Percentiles rank a stretch among this genome's conserved stretches.
Evolutionary conservation across 2,888 invertebrate species (phyloP).

Genomic region (Nebria brevicollis): DNA sequence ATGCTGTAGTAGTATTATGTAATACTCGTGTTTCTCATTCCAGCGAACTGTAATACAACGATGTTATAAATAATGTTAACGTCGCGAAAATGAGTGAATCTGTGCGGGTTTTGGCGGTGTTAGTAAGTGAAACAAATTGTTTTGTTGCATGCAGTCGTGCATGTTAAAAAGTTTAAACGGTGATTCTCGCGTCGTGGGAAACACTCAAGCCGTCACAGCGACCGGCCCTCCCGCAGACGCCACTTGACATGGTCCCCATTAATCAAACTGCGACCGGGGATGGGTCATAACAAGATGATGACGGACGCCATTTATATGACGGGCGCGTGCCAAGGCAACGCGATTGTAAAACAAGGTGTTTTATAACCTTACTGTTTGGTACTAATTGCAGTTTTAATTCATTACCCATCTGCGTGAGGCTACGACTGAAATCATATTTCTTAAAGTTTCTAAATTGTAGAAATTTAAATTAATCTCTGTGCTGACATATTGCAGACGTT

Average conservation of each 20-base stretch:
- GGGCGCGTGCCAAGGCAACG: constrained; percentile 17
- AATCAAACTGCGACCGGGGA: constrained; percentile 30
- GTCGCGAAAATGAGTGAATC: neutral
- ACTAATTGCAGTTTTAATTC: constrained; percentile 41
- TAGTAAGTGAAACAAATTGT: constrained; percentile 47
- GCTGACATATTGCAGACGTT: constrained; percentile 43
- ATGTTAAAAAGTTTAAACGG: constrained; percentile 46
- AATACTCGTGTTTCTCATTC: neutral
- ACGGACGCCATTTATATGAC: neutral
- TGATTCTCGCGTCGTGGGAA: constrained; percentile 40
- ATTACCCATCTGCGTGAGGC: constrained; percentile 44
- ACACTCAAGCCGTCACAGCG: constrained; percentile 20
- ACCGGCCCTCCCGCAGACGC: constrained; percentile 5
- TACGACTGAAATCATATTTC: constrained; percentile 40
- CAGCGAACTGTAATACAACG: neutral
- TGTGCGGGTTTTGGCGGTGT: neutral
- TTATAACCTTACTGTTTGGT: constrained; percentile 40
- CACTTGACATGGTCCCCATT: constrained; percentile 42
- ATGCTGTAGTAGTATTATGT: neutral
- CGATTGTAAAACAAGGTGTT: constrained; percentile 36
- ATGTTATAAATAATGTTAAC: neutral
- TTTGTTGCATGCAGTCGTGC: constrained; percentile 46
- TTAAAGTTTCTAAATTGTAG: constrained; percentile 43
- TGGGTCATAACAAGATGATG: constrained; percentile 4
- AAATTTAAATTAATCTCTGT: constrained; percentile 41